These are phyloP conservation scores for Gallinago undulata DNA, from an alignment of 2,113 vertebrate species.

Conservation along the genomic window DNA sequence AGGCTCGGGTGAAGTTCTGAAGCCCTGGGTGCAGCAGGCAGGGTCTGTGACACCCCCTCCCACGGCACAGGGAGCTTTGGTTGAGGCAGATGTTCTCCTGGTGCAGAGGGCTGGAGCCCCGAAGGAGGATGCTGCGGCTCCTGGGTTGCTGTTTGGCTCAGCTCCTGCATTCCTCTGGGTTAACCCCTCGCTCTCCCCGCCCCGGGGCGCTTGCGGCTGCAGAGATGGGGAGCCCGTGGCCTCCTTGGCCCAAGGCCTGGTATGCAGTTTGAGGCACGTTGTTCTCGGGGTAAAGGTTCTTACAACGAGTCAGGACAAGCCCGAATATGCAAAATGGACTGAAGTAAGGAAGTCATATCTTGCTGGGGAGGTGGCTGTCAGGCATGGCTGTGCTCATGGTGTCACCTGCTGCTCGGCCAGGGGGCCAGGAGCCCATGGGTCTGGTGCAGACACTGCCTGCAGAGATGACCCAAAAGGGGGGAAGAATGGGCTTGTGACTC, in stretches of 20 bases:
- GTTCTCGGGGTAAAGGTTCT: conserved; percentile 7
- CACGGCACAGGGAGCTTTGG: background rate
- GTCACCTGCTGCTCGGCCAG: background rate
- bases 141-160: background rate
- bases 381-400: background rate
- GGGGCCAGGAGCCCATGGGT: background rate
- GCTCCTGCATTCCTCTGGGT: background rate
- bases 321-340: background rate
- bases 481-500: background rate
- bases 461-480: background rate
- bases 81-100: background rate
- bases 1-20: background rate
- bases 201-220: background rate
- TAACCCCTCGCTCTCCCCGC: background rate
- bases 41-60: background rate
- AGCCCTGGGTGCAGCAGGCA: background rate
- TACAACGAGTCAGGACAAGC: background rate
- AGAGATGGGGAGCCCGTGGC: background rate
- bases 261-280: conserved; percentile 11
- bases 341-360: background rate
- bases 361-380: background rate
- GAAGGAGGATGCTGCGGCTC: background rate
- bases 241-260: conserved; percentile 35
- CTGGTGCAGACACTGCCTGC: background rate
- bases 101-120: background rate